Evolutionary conservation across 2,888 invertebrate genomes (phyloP), one percentile per base, ranked within the genome.

Genomic region (Meiosimyza decipiens): DNA sequence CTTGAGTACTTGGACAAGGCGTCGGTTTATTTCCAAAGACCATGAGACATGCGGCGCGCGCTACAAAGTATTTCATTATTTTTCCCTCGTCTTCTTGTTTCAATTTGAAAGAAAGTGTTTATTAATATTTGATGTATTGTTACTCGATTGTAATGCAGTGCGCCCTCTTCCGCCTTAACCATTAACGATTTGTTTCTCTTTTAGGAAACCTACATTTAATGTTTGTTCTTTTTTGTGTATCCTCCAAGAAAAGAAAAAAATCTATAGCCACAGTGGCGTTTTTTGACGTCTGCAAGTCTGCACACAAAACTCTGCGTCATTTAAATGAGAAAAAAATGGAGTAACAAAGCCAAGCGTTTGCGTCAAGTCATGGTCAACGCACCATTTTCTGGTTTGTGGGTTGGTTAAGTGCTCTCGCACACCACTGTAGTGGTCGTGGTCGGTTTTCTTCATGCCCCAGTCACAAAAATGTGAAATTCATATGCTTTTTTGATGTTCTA

Each of bases 241-340:
- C 16, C 13, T 40, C 51, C 62, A 16, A 33, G 22, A 57, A 33
- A 57, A 74, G 60, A 71, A 50, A 71, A 75, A 73, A 72, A 50
- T 75, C 70, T 73, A 74, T 72, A 75, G 73, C 65, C 74, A 74
- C 74, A 72, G 75, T 75, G 76, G 75, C 76, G 73, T 74, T 76
- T 75, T 40, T 69, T 74, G 77, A 76, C 77, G 77, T 76, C 77
- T 76, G 63, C 66, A 75, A 76, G 77, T 77, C 77, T 77, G 73
- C 68, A 71, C 16, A 71, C 72, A 75, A 71, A 64, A 51, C 51
- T 18, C 50, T 51, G 50, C 51, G 64, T 64, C 64, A 64, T 51
- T 40, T 40, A 40, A 40, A 40, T 40, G 40, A 9, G 40, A 40
- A 40, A 40, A 40, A 40, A 40, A 40, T 40, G 2, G 40, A 40